These are phyloP conservation scores for Peromyscus leucopus DNA, from an alignment of 2,113 vertebrate genomes.

Conservation along the genomic window DNA sequence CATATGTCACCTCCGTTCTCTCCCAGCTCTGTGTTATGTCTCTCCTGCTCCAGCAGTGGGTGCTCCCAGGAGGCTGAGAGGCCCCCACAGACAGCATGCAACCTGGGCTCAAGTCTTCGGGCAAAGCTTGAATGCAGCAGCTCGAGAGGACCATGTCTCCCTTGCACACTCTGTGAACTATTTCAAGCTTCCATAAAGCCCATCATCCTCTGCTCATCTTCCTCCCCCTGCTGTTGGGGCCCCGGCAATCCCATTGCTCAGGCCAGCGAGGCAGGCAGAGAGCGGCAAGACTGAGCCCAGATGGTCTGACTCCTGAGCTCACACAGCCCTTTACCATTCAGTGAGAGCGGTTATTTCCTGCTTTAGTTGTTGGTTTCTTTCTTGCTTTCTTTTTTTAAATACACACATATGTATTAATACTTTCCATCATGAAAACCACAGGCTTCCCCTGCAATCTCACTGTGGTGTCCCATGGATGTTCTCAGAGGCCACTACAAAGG, in stretches of 20 bases:
- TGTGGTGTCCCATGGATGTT: neutral
- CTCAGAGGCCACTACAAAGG: slow-evolving; percentile 49
- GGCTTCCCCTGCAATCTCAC: neutral
- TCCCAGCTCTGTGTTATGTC: neutral
- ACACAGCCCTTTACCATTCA: neutral
- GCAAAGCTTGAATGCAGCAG: rapidly evolving
- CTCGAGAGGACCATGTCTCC: neutral
- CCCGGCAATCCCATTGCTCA: neutral
- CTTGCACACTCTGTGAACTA: no score
- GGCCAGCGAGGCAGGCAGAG: neutral
- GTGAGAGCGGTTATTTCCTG: neutral
- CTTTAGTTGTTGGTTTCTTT: neutral
- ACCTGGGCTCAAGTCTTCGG: neutral
- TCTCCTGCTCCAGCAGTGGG: neutral
- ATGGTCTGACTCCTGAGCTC: neutral
- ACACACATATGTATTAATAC: neutral
- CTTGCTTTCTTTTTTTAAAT: neutral
- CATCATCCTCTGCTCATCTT: neutral
- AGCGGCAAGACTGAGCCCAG: neutral
- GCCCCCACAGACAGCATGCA: rapidly evolving
- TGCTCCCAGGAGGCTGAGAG: neutral
- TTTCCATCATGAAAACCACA: neutral
- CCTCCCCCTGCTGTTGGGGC: neutral
- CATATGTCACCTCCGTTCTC: no score
- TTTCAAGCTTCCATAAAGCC: neutral